These are phyloP conservation scores for Sycophila sp. DNA, from an alignment of 1,140 invertebrate species.

Conservation along the genomic window DNA sequence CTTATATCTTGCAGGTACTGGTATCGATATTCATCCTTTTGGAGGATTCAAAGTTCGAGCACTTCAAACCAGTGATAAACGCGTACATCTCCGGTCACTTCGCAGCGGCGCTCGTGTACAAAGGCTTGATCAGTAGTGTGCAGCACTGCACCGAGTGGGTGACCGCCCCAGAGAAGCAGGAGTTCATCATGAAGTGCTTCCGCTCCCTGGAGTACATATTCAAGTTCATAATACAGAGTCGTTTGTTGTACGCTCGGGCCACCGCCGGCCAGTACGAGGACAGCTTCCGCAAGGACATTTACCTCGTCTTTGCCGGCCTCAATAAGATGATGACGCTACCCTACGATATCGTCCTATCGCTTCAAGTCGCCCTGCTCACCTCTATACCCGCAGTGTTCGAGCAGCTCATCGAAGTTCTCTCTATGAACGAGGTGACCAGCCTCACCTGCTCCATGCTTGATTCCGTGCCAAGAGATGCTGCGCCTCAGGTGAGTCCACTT, in stretches of 20 bases:
- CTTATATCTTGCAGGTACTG: conserved; percentile 64
- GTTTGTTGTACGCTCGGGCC: conserved; percentile 86
- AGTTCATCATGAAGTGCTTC: conserved; percentile 90
- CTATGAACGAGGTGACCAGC: conserved; percentile 74
- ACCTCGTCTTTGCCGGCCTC: conserved; percentile 79
- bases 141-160: conserved; percentile 92
- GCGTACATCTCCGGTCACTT: conserved; percentile 96
- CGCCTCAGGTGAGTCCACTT: conserved; percentile 50
- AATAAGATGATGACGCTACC: conserved; percentile 80
- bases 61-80: conserved; percentile 95
- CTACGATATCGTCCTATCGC: conserved; percentile 78
- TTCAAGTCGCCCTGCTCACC: conserved; percentile 77
- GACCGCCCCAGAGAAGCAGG: conserved; percentile 83
- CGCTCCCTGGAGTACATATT: conserved; percentile 94
- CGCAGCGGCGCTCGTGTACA: conserved; percentile 94
- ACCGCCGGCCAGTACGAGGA: conserved; percentile 90
- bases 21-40: conserved; percentile 92
- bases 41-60: conserved; percentile 92
- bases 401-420: conserved; percentile 72
- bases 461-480: conserved; percentile 72
- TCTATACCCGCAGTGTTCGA: conserved; percentile 72
- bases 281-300: conserved; percentile 81
- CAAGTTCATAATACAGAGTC: conserved; percentile 93
- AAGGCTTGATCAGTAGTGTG: conserved; percentile 87
- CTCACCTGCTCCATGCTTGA: conserved; percentile 77